These are phyloP conservation scores for Leptosomus discolor DNA, from an alignment of 2,113 vertebrate species.

Conservation along the genomic window DNA sequence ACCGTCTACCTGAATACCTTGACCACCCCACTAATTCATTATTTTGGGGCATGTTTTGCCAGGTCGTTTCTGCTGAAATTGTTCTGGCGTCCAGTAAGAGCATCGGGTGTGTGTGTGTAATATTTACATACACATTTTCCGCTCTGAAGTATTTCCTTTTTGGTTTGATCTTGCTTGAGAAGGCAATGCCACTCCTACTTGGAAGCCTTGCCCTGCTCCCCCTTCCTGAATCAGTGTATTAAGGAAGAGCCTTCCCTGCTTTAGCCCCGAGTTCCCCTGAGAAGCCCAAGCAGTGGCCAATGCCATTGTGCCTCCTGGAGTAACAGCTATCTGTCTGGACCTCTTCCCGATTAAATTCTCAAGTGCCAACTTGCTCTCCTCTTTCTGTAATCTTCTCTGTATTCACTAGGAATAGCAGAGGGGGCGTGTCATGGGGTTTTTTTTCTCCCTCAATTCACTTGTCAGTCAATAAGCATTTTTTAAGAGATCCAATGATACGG, in stretches of 20 bases:
- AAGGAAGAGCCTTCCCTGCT: background rate
- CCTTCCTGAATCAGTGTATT: background rate
- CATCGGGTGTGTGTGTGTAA: background rate
- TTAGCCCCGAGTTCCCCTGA: background rate
- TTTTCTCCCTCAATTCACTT: background rate
- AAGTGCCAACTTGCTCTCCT: background rate
- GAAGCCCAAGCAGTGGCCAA: background rate
- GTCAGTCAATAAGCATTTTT: background rate
- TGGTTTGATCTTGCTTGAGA: background rate
- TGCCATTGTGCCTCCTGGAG: background rate
- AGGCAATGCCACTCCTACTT: background rate
- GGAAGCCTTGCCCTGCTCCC: background rate
- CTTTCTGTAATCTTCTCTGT: background rate
- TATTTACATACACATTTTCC: background rate
- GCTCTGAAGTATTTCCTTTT: background rate
- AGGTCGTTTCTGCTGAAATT: background rate
- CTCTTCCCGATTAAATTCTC: background rate
- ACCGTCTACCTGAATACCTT: background rate
- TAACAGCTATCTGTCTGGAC: background rate
- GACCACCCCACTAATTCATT: background rate
- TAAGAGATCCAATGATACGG: background rate
- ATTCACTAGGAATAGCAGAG: background rate
- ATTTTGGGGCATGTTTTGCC: background rate
- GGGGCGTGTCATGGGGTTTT: fast-evolving
- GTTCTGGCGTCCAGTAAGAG: background rate